Evolutionary conservation across 2,888 invertebrate genomes (phyloP).

Genomic region (Sycophila texana): DNA sequence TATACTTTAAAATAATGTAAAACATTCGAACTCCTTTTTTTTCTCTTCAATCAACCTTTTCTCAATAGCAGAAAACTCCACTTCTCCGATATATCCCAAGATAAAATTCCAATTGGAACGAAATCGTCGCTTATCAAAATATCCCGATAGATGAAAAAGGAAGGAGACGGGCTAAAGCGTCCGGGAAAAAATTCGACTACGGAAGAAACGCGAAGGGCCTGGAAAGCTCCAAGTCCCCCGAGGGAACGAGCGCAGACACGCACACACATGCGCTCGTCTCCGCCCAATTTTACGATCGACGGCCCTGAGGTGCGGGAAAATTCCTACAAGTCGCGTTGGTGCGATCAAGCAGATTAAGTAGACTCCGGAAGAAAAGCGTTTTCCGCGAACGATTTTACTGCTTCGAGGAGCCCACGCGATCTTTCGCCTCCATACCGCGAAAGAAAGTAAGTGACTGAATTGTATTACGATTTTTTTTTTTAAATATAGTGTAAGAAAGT

Average conservation of each 20-base stretch:
- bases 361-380: constrained; percentile 20
- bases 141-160: background rate
- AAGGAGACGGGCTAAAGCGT: background rate
- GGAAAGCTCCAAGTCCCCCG: background rate
- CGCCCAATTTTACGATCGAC: constrained; percentile 43
- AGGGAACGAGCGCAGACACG: background rate
- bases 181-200: background rate
- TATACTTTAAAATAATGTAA: too few relatives aligned
- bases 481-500: too few relatives aligned
- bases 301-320: background rate
- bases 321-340: background rate
- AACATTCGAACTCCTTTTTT: too few relatives aligned
- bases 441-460: too few relatives aligned
- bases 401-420: background rate
- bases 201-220: background rate
- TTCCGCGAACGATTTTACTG: background rate
- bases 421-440: background rate
- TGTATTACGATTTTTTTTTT: too few relatives aligned
- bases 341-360: background rate
- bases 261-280: background rate
- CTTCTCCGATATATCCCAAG: too few relatives aligned
- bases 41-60: too few relatives aligned
- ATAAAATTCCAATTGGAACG: too few relatives aligned
- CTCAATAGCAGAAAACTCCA: too few relatives aligned
- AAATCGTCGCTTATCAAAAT: too few relatives aligned